Evolutionary conservation across 2,113 vertebrate genomes (phyloP).

Genomic region (Polypterus bichir): DNA sequence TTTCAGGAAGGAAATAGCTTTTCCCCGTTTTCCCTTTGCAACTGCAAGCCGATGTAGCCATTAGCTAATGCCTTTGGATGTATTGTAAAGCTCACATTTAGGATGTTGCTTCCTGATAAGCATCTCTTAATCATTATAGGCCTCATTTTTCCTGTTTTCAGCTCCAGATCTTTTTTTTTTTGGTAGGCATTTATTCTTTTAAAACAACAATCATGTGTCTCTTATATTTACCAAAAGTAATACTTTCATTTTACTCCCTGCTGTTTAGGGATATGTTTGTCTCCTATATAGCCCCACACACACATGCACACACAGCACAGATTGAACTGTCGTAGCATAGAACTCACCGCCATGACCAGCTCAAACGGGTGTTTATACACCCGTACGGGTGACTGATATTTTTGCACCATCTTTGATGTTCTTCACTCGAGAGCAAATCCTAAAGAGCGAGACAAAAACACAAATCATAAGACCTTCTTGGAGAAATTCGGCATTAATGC

Average conservation of each 20-base stretch:
- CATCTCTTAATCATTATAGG: background rate
- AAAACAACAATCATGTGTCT: too few relatives aligned
- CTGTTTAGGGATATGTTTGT: background rate
- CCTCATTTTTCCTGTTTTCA: background rate
- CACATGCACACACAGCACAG: background rate
- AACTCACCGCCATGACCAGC: conserved; percentile 89
- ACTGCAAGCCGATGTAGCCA: too few relatives aligned
- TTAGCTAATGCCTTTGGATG: background rate
- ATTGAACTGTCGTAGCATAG: background rate
- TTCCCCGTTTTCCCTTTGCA: too few relatives aligned
- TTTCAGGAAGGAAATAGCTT: too few relatives aligned
- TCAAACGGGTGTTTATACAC: conserved; percentile 93
- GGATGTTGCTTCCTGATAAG: background rate
- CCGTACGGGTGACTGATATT: conserved; percentile 89
- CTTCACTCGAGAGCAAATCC: conserved; percentile 3
- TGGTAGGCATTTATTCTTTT: too few relatives aligned
- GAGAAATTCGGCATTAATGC: background rate
- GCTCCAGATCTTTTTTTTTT: background rate
- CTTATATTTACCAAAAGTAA: too few relatives aligned
- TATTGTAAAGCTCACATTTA: background rate
- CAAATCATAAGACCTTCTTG: background rate
- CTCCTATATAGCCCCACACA: background rate
- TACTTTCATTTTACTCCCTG: background rate
- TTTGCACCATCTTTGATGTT: conserved; percentile 75
- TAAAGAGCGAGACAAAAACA: conserved; percentile 17